Base-by-base conservation (phyloP, 2,113 vertebrate genomes). In the Fukomys damarensis region DNA sequence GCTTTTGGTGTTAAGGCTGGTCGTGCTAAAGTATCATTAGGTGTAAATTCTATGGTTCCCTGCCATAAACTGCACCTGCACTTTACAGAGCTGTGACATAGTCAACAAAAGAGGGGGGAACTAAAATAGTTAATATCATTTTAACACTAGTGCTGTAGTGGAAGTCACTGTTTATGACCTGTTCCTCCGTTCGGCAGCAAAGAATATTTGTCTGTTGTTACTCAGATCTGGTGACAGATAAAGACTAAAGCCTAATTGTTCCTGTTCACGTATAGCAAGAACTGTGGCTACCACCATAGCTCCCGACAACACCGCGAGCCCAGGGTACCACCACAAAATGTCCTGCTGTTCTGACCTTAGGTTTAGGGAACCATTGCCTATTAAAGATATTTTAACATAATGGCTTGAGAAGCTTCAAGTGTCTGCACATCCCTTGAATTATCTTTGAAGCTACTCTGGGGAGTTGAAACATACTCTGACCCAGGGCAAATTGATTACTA, bases 41-140 rank as follows among this genome's bases (percentile, higher is more conserved):
- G 93, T 92, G 35, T 77, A n/a, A 43, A 30, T 89, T 85, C 94
- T 86, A 72, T 80, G 52, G 79, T 92, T 94, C 87, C 66, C 28
- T 5, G 86, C 16, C 28, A 54, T n/a, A 77, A 72, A 90, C 65
- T 80, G 22, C 32, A 59, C 12, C 8, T 93, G 13, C 65, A 96
- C 77, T 84, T 84, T 86, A 84, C 38, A 32, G 41, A 81, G 30
- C 46, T 86, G 7, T 93, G 43, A 89, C 32, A n/a, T 35, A 84
- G 11, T 30, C 24, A 97, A 2, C 49, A 87, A 77, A 35, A 86
- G 43, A 52, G 7, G 49, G 63, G 58, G 20, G 24, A 41, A 56
- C 4, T 68, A 82, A 90, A 59, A 81, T 13, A 56, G 52, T 85
- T 72, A 35, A 77, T 54, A 35, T 54, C 2, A 20, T 72, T 11